Conservation (phyloP, 2,888 invertebrate species). For the Griposia aprilina region DNA sequence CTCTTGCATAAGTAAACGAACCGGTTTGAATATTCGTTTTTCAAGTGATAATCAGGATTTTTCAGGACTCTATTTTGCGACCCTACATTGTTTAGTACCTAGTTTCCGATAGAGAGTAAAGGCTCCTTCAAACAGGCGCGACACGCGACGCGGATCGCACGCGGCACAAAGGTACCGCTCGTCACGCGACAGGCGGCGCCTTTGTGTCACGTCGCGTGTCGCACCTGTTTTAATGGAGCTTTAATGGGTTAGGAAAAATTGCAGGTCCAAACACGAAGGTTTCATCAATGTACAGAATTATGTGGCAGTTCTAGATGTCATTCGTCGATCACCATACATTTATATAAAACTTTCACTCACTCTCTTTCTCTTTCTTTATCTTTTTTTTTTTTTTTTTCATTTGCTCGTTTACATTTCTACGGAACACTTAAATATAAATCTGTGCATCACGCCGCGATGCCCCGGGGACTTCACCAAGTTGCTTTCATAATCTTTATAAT, state of each 20-base stretch:
- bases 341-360: neutral
- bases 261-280: neutral
- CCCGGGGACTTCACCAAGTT: conserved; percentile 40
- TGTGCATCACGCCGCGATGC: conserved; percentile 33
- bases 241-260: conserved; percentile 8
- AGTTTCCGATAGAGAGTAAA: neutral
- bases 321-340: neutral
- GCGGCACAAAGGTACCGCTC: no score
- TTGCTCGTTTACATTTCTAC: neutral
- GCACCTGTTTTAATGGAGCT: no score
- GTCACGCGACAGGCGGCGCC: no score
- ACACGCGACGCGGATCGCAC: no score
- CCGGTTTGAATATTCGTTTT: conserved; percentile 17
- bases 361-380: no score
- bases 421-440: conserved; percentile 7
- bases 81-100: conserved; percentile 14
- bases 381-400: no score
- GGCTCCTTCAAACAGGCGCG: no score
- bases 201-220: no score
- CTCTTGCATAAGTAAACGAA: conserved; percentile 27
- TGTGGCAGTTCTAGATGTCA: neutral
- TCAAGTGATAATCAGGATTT: conserved; percentile 15
- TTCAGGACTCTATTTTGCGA: conserved; percentile 7
- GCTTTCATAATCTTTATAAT: conserved; percentile 50
- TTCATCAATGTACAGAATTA: neutral